Base-by-base conservation (phyloP, 1,140 invertebrate species). In the Ctenoplectra terminalis region DNA sequence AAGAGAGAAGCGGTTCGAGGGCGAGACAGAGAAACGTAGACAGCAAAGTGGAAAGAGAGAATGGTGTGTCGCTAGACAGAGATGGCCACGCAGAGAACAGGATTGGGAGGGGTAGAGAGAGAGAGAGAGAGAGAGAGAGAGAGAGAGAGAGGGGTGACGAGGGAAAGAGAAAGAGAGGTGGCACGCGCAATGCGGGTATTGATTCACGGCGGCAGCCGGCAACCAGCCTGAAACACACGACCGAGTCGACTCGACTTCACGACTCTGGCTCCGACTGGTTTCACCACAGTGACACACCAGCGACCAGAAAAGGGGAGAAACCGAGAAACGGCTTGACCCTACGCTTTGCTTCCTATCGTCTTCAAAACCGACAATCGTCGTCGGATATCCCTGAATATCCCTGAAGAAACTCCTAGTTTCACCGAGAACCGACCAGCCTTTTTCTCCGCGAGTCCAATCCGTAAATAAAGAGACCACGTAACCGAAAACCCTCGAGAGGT, bases 161-260 rank as follows among this genome's bases (percentile, higher is more conserved):
- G 74, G 87, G 84, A 86, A 81, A 87, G 88, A 87, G 81, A 90
- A 87, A 90, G 88, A 91, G 91, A 90, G 90, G 89, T 90, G 91
- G 91, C 91, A 94, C 92, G 93, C 93, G 93, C 93, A 94, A 93
- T 93, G 93, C 93, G 92, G 92, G 93, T 93, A 94, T 93, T 93
- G 93, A 93, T 94, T 93, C 92, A 93, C 92, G 91, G 89, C 83
- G 90, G 90, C 88, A 90, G 88, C 90, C 89, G 90, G 88, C 90
- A 91, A 90, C 89, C 88, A 91, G 90, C 90, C 86, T 81, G 86
- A 87, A 87, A 87, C 86, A 87, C 82, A 87, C 81, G 58, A 87
- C 89, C 90, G 91, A 91, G 90, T 90, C 89, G 89, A 91, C 89
- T 92, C 88, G 84, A 92, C 89, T 91, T 89, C 70, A 40, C 75